Base-by-base conservation (phyloP, 1,140 invertebrate genomes). In the Drosophila elegans region DNA sequence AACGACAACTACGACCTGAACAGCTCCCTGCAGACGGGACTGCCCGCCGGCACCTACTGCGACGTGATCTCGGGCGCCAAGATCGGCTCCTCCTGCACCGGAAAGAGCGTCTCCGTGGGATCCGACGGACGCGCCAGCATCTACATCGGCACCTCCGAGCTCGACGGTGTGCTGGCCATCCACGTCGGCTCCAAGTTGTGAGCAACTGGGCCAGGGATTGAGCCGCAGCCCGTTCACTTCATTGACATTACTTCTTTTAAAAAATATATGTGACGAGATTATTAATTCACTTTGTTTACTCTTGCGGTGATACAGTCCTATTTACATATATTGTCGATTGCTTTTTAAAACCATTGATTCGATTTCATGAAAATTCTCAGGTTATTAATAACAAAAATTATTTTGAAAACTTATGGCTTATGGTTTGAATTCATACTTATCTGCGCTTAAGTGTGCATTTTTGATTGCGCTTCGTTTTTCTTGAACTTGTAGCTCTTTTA, bases 21-120 rank as follows among this genome's bases (percentile, higher is more conserved):
- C 51, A 67, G 83, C 64, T 93, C 61, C 1, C 79, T 96, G 12
- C 89, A 95, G 93, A 97, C 96, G 0, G 95, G 95, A 34, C 92
- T 98, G 3, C 94, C 96, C 0, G 92, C 94, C 77, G 97, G 97
- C 10, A 94, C 68, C 7, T 98, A 98, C 85, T 98, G 97, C 92
- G 97, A 98, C 86, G 94, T 98, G 1, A 97, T 97, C 55, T 95
- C 95, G 36, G 97, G 97, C 21, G 86, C 90, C 41, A 94, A 95
- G 54, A 91, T 84, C 3, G 93, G 94, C 60, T 95, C 94, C 52
- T 72, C 76, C 1, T 98, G 97, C 84, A 95, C 95, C 1, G 97
- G 96, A 34, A 96, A 95, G 81, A 92, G 90, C 0, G 92, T 97
- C 0, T 91, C 80, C 0, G 97, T 98, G 34, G 94, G 93, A 44